These are phyloP conservation scores for Lasioglossum leucozonium DNA, from an alignment of 2,888 invertebrate genomes.

Conservation along the genomic window DNA sequence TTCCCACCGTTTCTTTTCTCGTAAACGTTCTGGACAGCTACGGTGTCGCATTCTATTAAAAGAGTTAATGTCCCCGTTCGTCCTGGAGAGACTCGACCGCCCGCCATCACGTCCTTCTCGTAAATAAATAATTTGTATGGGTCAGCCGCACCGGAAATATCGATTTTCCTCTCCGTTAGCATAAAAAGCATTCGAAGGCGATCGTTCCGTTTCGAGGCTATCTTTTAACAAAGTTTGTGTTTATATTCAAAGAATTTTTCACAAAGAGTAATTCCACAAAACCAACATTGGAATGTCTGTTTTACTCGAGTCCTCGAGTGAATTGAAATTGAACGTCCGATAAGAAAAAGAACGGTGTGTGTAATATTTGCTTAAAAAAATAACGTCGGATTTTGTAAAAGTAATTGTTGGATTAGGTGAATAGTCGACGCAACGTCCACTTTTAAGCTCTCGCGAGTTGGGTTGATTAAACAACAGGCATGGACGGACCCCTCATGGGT, in stretches of 20 bases:
- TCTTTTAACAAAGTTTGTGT: too few species aligned
- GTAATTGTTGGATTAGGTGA: neutral
- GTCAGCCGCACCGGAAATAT: neutral
- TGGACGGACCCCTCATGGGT: slow-evolving; percentile 26
- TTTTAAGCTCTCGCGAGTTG: neutral
- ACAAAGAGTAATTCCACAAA: neutral
- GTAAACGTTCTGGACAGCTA: slow-evolving; percentile 16
- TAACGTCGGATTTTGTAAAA: too few species aligned
- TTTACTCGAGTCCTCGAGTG: neutral
- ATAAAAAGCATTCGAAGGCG: neutral
- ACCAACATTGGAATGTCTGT: neutral
- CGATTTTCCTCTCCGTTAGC: neutral
- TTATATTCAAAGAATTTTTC: too few species aligned
- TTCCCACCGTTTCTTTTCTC: neutral
- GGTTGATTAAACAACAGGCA: slow-evolving; percentile 14
- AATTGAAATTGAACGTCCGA: too few species aligned
- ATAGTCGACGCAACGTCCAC: neutral
- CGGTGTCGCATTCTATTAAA: slow-evolving; percentile 41
- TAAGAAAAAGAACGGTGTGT: too few species aligned
- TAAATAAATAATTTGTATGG: neutral
- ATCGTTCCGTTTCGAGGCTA: neutral
- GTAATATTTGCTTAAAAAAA: too few species aligned
- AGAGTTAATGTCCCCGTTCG: slow-evolving; percentile 16
- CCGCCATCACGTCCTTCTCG: neutral
- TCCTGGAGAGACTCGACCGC: slow-evolving; percentile 22